Evolutionary conservation across 23 tunicate species (phyloP).

Genomic region (Trididemnum nubilum): DNA sequence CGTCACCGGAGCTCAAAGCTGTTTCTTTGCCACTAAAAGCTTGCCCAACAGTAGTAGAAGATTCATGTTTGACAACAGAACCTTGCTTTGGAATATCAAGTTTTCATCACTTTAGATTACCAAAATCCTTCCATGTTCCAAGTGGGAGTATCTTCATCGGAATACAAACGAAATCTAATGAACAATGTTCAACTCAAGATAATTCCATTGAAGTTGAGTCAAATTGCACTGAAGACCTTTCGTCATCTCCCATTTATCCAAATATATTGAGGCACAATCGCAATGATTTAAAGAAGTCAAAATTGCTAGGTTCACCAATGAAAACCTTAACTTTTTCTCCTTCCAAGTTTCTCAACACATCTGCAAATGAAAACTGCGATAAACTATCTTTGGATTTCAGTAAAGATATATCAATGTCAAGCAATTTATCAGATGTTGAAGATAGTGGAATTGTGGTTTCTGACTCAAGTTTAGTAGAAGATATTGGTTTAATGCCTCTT

Average conservation of each 20-base stretch:
- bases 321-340: slow-evolving; percentile 24
- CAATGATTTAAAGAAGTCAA: background rate
- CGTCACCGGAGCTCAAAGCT: too few species aligned
- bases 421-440: background rate
- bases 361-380: background rate
- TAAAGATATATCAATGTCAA: background rate
- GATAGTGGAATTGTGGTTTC: slow-evolving; percentile 18
- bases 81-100: slow-evolving; percentile 17
- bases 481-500: slow-evolving; percentile 5
- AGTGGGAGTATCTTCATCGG: background rate
- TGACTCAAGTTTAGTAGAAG: background rate
- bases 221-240: background rate
- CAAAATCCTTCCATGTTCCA: background rate
- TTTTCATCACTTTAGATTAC: background rate
- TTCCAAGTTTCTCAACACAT: slow-evolving; percentile 1
- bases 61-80: too few species aligned
- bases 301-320: background rate
- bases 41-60: too few species aligned
- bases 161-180: background rate
- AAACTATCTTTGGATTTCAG: background rate
- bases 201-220: background rate
- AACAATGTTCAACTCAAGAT: background rate
- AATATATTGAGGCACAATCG: slow-evolving; percentile 10
- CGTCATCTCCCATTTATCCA: background rate
- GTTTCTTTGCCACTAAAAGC: too few species aligned